Percentiles rank a stretch among this genome's conserved stretches.
These are phyloP conservation scores for Keiferia lycopersicella DNA, from an alignment of 2,888 invertebrate genomes.

Conservation along the genomic window DNA sequence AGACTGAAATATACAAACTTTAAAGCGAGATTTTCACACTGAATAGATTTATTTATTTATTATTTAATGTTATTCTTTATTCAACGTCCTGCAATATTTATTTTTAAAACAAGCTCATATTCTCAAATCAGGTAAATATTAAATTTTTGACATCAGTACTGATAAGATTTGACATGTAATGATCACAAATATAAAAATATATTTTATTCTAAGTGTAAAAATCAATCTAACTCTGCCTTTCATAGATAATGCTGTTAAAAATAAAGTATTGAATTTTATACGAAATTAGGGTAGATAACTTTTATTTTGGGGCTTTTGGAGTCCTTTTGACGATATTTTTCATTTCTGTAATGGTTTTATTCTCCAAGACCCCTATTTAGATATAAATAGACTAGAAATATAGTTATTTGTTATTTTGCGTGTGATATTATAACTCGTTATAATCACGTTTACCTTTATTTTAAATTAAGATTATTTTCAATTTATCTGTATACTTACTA, in stretches of 20 bases:
- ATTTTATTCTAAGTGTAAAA: constrained; percentile 6
- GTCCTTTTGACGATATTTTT: not conserved
- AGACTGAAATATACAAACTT: constrained; percentile 50
- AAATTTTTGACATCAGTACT: not conserved
- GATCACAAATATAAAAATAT: constrained; percentile 33
- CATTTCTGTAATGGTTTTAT: not conserved
- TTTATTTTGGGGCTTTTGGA: constrained; percentile 11
- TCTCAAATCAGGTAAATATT: not conserved
- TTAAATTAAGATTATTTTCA: constrained; percentile 8
- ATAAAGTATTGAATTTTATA: constrained; percentile 66
- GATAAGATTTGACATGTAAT: constrained; percentile 33
- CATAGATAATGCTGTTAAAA: constrained; percentile 44
- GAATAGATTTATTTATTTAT: constrained; percentile 33
- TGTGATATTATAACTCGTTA: constrained; percentile 52
- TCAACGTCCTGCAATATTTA: not conserved
- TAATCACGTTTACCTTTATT: constrained; percentile 31
- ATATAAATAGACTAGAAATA: constrained; percentile 25
- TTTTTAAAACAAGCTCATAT: not conserved
- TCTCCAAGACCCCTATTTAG: constrained; percentile 21
- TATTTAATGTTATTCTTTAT: not conserved
- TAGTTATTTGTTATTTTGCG: constrained; percentile 37
- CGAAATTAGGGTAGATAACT: constrained; percentile 40
- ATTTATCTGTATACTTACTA: constrained; percentile 25
- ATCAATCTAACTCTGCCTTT: constrained; percentile 15
- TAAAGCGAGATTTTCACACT: constrained; percentile 44